Base-by-base conservation (phyloP, 2,888 invertebrate genomes). In the Lasius platythorax region DNA sequence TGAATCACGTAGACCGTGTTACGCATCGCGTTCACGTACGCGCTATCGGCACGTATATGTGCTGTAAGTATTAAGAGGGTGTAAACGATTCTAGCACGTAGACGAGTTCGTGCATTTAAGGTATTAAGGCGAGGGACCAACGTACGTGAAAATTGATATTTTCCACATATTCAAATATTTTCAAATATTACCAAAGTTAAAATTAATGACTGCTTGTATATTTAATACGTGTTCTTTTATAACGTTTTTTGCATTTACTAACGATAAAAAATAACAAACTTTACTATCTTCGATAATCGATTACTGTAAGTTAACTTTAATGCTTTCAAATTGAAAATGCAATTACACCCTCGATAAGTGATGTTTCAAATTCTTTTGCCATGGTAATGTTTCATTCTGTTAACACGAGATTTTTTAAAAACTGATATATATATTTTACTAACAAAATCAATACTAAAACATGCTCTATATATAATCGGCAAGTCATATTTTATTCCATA, bases 41-140 rank as follows among this genome's bases (percentile, higher is more conserved):
- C 61, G 37, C 61, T 28, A 81, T 81, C 37, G 61, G 61, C 73
- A 73, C 74, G 79, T 73, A 81, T 61, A 79, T 73, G 12, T 50
- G 61, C 61, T 50, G 37, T 81, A 61, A 79, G 79, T 73, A 73
- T 79, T 79, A 79, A 73, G 79, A 81, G 79, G 46, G 79, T 81
- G 79, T 81, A 81, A 81, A 81, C 74, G 79, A 70, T 72, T 79
- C 79, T 33, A 63, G 79, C 79, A 81, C 73, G 73, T 81, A 81
- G 61, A 81, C 61, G 61, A 73, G 33, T 37, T 61, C 61, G 28
- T 61, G 74, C 46, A 81, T 61, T 81, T 73, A 81, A 61, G 46
- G 37, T 81, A 81, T 81, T 81, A 81, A 63, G 46, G 40, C 46
- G 33, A 46, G 9, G 15, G 5, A 81, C 37, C 61, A 61, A 81